Conservation (phyloP, 2,113 vertebrate species). For the Danionella cerebrum region DNA sequence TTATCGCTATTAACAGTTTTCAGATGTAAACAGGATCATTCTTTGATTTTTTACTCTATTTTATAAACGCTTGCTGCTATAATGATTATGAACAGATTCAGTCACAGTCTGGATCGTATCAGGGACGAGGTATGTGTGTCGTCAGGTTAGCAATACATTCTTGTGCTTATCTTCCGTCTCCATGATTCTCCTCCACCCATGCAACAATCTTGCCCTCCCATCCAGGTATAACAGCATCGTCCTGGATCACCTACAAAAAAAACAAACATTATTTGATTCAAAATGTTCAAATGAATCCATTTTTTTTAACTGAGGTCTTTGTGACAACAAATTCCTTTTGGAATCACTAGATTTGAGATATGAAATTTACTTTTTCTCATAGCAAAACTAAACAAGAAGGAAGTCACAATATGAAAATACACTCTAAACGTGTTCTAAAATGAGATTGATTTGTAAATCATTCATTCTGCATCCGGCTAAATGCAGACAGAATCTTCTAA, state of each 20-base stretch:
- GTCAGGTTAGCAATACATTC: neutral
- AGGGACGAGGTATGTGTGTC: conserved; percentile 21
- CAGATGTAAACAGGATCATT: conserved; percentile 1
- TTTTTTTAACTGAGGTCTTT: no score
- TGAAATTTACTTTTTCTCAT: no score
- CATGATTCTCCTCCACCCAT: conserved; percentile 94
- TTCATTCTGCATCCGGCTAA: no score
- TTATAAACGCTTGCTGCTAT: neutral
- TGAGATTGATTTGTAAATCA: no score
- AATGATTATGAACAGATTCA: neutral
- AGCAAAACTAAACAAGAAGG: no score
- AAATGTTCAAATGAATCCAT: no score
- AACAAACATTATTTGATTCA: neutral
- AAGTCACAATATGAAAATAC: no score
- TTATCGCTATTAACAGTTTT: neutral
- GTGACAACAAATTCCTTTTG: no score
- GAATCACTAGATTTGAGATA: no score
- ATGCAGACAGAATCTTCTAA: no score
- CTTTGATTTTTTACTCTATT: neutral
- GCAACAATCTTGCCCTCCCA: conserved; percentile 99
- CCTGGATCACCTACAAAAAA: conserved; percentile 78
- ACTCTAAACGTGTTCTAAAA: no score
- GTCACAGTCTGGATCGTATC: conserved; percentile 12
- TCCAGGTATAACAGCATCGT: conserved; percentile 86
- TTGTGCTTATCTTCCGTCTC: conserved; percentile 69